Evolutionary conservation across 2,888 invertebrate species (phyloP).

Genomic region (Mimachlamys varia): DNA sequence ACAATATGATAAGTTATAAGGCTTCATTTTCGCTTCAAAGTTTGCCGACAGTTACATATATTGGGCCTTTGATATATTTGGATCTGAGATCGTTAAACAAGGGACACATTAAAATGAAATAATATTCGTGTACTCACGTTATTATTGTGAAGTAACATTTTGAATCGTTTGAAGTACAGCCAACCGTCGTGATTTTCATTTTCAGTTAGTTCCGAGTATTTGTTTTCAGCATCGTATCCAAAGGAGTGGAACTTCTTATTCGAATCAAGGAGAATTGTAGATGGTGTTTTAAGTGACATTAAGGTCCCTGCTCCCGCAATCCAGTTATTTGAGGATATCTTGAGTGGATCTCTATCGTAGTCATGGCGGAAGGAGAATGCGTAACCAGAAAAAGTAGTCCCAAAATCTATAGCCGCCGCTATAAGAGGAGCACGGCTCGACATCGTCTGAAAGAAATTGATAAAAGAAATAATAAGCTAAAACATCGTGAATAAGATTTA

Average conservation of each 20-base stretch:
- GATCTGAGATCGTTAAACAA: no score
- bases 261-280: constrained; percentile 40
- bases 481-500: no score
- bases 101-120: no score
- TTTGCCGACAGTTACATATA: no score
- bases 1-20: no score
- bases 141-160: constrained; percentile 46
- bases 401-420: constrained; percentile 42
- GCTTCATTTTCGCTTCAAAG: no score
- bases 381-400: constrained; percentile 47
- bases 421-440: constrained; percentile 5
- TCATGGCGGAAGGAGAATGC: constrained; percentile 48
- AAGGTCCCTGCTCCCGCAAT: constrained; percentile 37
- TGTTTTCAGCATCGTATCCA: constrained; percentile 47
- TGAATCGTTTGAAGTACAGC: constrained; percentile 47
- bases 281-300: constrained; percentile 44
- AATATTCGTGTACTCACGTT: not conserved
- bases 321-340: constrained; percentile 42
- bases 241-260: constrained; percentile 44
- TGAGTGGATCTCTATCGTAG: constrained; percentile 40
- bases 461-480: not conserved
- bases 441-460: constrained; percentile 6
- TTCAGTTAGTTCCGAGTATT: constrained; percentile 41
- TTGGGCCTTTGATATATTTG: no score
- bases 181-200: constrained; percentile 41